phyloP scores from a whole-genome alignment of 2,888 invertebrate species.

The Hipparchia semele region DNA sequence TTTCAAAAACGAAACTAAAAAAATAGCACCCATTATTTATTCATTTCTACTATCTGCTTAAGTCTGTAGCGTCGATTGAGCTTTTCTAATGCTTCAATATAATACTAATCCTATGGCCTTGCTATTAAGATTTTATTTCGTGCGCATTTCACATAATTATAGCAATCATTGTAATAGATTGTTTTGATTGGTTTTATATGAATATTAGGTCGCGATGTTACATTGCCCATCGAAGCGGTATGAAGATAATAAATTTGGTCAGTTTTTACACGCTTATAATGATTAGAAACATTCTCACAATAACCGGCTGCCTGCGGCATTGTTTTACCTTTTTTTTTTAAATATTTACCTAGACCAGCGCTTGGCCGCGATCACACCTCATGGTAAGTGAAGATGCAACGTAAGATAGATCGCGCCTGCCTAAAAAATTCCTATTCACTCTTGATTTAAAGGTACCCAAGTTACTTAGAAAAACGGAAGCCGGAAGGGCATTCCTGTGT shows the following conservation, averaged over 20 bases:
- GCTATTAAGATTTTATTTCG: conserved; percentile 18
- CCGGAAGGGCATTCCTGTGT: no score
- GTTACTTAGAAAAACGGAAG: no score
- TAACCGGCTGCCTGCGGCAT: conserved; percentile 6
- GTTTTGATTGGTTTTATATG: conserved; percentile 34
- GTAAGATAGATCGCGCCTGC: no score
- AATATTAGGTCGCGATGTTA: conserved; percentile 29
- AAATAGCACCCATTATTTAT: background rate
- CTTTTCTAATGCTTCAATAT: conserved; percentile 15
- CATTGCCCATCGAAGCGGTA: conserved; percentile 26
- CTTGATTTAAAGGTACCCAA: no score
- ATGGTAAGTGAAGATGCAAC: no score
- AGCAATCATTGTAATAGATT: conserved; percentile 31
- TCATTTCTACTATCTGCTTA: conserved; percentile 18
- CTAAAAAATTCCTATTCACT: no score
- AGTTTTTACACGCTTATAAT: conserved; percentile 26
- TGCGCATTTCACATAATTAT: conserved; percentile 17
- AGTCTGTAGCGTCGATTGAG: conserved; percentile 10
- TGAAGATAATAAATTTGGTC: conserved; percentile 27
- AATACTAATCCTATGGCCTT: conserved; percentile 18
- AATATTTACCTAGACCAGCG: no score
- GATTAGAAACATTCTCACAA: conserved; percentile 25
- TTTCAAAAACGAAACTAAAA: background rate
- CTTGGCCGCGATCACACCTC: no score
- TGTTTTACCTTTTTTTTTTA: no score